Base-by-base conservation (phyloP, 2,888 invertebrate genomes). In the Lithosia quadra region DNA sequence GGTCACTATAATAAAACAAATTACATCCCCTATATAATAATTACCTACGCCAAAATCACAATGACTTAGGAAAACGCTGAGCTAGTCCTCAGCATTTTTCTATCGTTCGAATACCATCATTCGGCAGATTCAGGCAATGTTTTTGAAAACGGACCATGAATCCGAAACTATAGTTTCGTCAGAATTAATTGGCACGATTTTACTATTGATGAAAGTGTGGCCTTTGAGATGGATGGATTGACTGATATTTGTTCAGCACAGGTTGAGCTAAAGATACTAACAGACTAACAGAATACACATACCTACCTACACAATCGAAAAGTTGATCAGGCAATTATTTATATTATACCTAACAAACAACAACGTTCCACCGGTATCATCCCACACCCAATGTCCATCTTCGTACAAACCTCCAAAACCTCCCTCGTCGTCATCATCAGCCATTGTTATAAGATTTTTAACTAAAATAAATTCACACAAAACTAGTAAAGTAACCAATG, bases 351-450 rank as follows among this genome's bases (percentile, higher is more conserved):
- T 94, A 28, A 92, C 74, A 83, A 93, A 95, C 67, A 85, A 67
- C 63, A 95, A 78, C 39, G 79, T 83, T 49, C 84, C 80, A 2
- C 73, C 68, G 21, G 64, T 62, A 1, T 95, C 93, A 75, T 95
- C 93, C 95, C 96, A 96, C 3, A 79, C 82, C 96, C 96, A 96
- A 77, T 94, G 94, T 0, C 96, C 96, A 74, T 92, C 84, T 74
- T 94, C 94, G 69, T 91, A 95, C 63, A 92, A 63, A 5, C 94
- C 94, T 34, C 90, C 90, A 68, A 91, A 91, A 0, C 73, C 85
- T 39, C 86, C 90, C 73, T 92, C 93, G 0, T 93, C 93, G 0
- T 95, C 94, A 13, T 94, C 94, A 36, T 92, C 92, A 5, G 87
- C 89, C 91, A 91, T 92, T 13, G 4, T 53, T 21, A 28, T 33